Base-by-base conservation (phyloP, 2,113 vertebrate species). In the Trichomycterus rosablanca region DNA sequence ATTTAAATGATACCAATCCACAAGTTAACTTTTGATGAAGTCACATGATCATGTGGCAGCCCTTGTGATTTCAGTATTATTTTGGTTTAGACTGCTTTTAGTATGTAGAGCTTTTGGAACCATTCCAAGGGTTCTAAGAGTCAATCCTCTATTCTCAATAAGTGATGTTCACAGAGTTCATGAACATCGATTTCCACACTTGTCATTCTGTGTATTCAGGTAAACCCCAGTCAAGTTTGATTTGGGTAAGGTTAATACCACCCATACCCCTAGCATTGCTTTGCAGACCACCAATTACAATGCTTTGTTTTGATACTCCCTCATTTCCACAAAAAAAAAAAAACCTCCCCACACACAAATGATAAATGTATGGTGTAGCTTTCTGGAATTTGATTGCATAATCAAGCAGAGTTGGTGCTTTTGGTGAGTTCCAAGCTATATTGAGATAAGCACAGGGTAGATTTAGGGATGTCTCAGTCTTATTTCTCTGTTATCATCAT, bases 281-380 rank as follows among this genome's bases (percentile, higher is more conserved):
- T 59, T 11, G 49, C 44, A 51, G 63, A 20, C 70, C 63, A 68
- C 84, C 85, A 85, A 86, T 83, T 77, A 74, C 40, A 58, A 67
- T 48, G 42, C 46, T 72, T 63, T 42, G 42, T 55, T 37, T 19
- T 20, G 73, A 54, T 76, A 84, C 85, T 71, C 84, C 85, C 82
- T 68, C 52, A 59, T 39, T 28, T 44, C 53, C n/a, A n/a, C n/a
- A n/a, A n/a, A n/a, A n/a, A n/a, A n/a, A n/a, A n/a, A n/a, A n/a
- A n/a, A n/a, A n/a, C 26, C 18, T 56, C 26, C 18, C 62, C 42
- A n/a, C 48, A 45, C 40, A 67, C 14, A 45, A n/a, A 30, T 3
- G 26, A 30, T 30, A 30, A 30, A 3, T 4, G 3, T 7, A 30
- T 30, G 26, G 18, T 23, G n/a, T 2, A 18, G 40, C n/a, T n/a